These are phyloP conservation scores for Melikaiella ostensackeni DNA, from an alignment of 2,888 invertebrate species.

Conservation along the genomic window DNA sequence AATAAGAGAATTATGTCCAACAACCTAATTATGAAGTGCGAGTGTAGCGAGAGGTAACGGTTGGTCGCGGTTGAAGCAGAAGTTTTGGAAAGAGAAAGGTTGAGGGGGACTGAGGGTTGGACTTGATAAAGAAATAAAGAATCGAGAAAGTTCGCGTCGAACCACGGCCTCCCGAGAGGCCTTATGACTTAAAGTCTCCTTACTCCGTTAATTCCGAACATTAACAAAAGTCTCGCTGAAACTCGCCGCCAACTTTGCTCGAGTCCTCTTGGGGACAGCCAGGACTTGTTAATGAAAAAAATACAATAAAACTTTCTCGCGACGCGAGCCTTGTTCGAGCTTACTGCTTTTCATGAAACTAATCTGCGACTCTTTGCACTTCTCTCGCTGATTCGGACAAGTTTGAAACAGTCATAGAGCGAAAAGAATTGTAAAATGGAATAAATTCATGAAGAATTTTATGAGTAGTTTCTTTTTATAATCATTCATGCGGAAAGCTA, in stretches of 20 bases:
- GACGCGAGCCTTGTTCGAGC: conserved; percentile 38
- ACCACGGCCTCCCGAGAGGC: conserved; percentile 72
- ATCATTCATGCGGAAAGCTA: too few relatives aligned
- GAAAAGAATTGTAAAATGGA: background rate
- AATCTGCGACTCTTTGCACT: conserved; percentile 40
- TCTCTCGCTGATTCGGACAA: conserved; percentile 26
- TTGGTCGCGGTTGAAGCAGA: conserved; percentile 53
- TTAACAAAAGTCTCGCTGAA: conserved; percentile 77
- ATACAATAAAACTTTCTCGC: conserved; percentile 72
- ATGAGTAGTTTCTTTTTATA: too few relatives aligned
- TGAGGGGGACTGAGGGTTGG: conserved; percentile 55
- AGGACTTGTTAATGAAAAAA: conserved; percentile 77
- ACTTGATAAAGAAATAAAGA: conserved; percentile 77
- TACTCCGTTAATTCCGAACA: conserved; percentile 77
- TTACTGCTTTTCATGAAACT: conserved; percentile 45
- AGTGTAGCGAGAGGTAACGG: conserved; percentile 60
- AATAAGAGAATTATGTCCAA: conserved; percentile 62
- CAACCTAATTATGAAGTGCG: conserved; percentile 64
- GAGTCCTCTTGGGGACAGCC: conserved; percentile 63
- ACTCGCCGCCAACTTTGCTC: conserved; percentile 72
- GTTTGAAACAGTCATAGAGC: conserved; percentile 1
- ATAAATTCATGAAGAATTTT: background rate
- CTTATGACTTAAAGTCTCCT: conserved; percentile 77
- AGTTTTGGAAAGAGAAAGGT: conserved; percentile 37
- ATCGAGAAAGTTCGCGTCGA: conserved; percentile 76